Evolutionary conservation across 2,113 vertebrate genomes (phyloP), one percentile per base, ranked within the genome.

Genomic region (Mormyrus lacerda): DNA sequence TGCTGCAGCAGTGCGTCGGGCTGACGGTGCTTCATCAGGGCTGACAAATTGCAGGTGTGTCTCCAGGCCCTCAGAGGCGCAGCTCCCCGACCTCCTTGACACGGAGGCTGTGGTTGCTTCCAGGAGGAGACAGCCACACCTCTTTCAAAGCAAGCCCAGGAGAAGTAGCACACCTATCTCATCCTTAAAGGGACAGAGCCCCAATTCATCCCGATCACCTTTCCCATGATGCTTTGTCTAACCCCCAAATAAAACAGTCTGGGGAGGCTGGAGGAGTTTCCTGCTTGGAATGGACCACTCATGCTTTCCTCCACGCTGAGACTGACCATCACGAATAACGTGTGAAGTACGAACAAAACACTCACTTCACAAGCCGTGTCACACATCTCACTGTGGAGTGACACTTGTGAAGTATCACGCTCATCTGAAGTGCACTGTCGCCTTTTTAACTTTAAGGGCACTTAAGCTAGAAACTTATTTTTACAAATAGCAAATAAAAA

Each of bases 41-140:
- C 91, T 94, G 94, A 96, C 95, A 95, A 96, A 96, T 95, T 95
- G 95, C 93, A 94, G 94, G 92, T 94, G 94, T 96, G 94, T 94
- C 91, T 93, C 90, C 91, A 93, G 93, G 95, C 92, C 91, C 94
- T 92, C 89, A 91, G 91, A 93, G 91, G 42, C 58, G 58, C 50
- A 91, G 93, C 90, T 4, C 42, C 82, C 58, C 65, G 10, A 79
- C 31, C 73, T 15, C 17, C 73, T 42, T 79, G 17, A 79, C 73
- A 42, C 35, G 35, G 73, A 79, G 31, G 13, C 15, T 79, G 35
- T 15, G 1, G 15, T 79, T 4, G 5, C 31, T 76, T 76, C 69
- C 69, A 76, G 11, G 2, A 69, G n/a, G 61, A 69, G 61, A 42
- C 35, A 0, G 69, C 11, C 73, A 19, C 73, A 79, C 73, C 73